Percentiles rank a stretch among this genome's conserved stretches.
phyloP scores from a whole-genome alignment of 2,888 invertebrate genomes.

The Epistrophe grossulariae region DNA sequence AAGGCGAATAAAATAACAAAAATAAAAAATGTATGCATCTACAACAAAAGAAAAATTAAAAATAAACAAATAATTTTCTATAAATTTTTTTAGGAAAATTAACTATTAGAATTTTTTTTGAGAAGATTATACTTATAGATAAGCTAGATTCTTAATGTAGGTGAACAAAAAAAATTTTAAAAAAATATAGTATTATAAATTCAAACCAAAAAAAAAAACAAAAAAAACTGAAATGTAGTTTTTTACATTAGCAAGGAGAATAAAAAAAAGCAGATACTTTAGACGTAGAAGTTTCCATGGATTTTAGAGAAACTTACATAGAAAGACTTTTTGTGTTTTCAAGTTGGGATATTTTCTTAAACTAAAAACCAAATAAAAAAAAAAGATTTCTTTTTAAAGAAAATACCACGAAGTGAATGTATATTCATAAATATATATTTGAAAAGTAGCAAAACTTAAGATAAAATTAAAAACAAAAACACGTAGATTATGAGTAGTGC shows the following conservation, averaged over 20 bases:
- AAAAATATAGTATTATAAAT: conserved; percentile 76
- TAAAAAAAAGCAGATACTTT: conserved; percentile 38
- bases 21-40: conserved; percentile 77
- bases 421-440: conserved; percentile 62
- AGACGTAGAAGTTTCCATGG: conserved; percentile 69
- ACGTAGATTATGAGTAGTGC: conserved; percentile 72
- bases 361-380: conserved; percentile 43
- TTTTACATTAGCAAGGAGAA: conserved; percentile 74
- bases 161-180: conserved; percentile 78
- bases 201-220: conserved; percentile 58
- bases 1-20: conserved; percentile 64
- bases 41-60: conserved; percentile 74
- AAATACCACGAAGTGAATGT: conserved; percentile 72
- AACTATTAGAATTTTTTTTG: conserved; percentile 74
- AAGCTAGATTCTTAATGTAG: conserved; percentile 79
- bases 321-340: conserved; percentile 74
- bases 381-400: conserved; percentile 72
- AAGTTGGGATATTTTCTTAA: conserved; percentile 70
- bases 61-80: conserved; percentile 74
- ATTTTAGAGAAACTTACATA: conserved; percentile 74
- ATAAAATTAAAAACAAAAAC: conserved; percentile 54
- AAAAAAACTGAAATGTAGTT: conserved; percentile 72
- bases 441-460: conserved; percentile 68
- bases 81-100: conserved; percentile 80
- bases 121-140: conserved; percentile 69